Base-by-base conservation (phyloP, 2,888 invertebrate genomes). In the Melipona bicolor region DNA sequence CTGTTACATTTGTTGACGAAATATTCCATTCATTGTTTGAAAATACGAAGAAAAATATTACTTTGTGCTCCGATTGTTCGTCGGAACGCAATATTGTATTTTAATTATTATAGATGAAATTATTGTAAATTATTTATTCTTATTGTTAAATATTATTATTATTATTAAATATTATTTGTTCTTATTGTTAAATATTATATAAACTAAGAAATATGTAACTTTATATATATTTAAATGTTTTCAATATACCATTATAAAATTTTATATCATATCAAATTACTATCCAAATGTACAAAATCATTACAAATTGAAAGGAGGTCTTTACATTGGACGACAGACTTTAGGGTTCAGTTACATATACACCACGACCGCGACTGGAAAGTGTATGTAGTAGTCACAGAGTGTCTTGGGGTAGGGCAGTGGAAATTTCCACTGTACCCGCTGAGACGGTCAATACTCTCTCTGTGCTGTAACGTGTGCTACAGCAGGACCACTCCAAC, bases 381-480 rank as follows among this genome's bases (percentile, higher is more conserved):
- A 83, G 87, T 87, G 65, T 86, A 81, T 84, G 86, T 86, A 72
- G 82, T 89, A 86, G 85, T 84, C 86, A 88, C 90, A 86, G 81
- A 87, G 89, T 89, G 88, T 87, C 91, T 91, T 92, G 92, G 93
- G 93, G 93, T 93, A 93, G 94, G 93, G 92, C 93, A 94, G 93
- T 94, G 94, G 94, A 94, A 94, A 94, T 93, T 94, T 94, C 94
- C 94, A 93, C 94, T 93, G 92, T 90, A 91, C 92, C 87, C 88
- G 90, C 91, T 90, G 92, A 92, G 93, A 93, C 94, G 94, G 94
- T 94, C 94, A 94, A 94, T 94, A 94, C 94, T 94, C 94, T 93
- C 93, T 91, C 85, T 85, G 89, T 89, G 85, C 88, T 79, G 86
- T 91, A 91, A 89, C 91, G 90, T 85, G 85, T 88, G 87, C 88